Evolutionary conservation across 2,888 invertebrate genomes (phyloP).

Genomic region (Ecdyonurus torrentis): DNA sequence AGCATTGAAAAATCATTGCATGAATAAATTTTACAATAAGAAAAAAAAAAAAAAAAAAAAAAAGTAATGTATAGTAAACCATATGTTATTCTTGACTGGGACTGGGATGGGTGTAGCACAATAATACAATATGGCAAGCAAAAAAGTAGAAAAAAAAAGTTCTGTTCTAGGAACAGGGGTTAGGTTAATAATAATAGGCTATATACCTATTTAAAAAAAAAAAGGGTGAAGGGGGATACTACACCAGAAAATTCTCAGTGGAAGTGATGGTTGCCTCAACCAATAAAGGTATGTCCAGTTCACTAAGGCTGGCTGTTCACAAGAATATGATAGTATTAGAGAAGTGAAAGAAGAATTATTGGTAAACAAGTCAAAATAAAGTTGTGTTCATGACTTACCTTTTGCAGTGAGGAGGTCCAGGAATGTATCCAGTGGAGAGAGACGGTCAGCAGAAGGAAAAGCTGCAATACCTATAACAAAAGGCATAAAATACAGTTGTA

Average conservation of each 20-base stretch:
- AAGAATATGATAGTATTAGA: slow-evolving; percentile 5
- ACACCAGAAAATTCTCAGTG: slow-evolving; percentile 31
- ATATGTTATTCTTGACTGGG: too few relatives aligned
- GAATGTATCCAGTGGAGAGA: slow-evolving; percentile 69
- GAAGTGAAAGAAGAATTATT: not conserved
- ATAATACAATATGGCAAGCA: too few relatives aligned
- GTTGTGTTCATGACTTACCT: slow-evolving; percentile 21
- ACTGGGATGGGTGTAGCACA: too few relatives aligned
- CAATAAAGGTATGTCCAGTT: slow-evolving; percentile 67
- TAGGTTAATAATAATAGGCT: too few relatives aligned
- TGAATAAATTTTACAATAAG: too few relatives aligned
- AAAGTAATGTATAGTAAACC: too few relatives aligned
- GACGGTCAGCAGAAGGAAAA: slow-evolving; percentile 49
- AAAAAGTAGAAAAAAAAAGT: too few relatives aligned
- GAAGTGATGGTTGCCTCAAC: slow-evolving; percentile 66
- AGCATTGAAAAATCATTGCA: too few relatives aligned
- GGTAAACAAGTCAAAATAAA: not conserved
- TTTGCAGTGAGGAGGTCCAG: slow-evolving; percentile 71
- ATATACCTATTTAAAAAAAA: too few relatives aligned
- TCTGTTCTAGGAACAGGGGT: too few relatives aligned
- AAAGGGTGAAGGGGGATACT: not conserved
- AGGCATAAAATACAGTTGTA: too few relatives aligned
- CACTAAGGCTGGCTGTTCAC: slow-evolving; percentile 53
- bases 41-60: too few relatives aligned
- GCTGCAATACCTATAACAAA: slow-evolving; percentile 62